Evolutionary conservation across 2,888 invertebrate genomes (phyloP).

Genomic region (Apotomis capreana): DNA sequence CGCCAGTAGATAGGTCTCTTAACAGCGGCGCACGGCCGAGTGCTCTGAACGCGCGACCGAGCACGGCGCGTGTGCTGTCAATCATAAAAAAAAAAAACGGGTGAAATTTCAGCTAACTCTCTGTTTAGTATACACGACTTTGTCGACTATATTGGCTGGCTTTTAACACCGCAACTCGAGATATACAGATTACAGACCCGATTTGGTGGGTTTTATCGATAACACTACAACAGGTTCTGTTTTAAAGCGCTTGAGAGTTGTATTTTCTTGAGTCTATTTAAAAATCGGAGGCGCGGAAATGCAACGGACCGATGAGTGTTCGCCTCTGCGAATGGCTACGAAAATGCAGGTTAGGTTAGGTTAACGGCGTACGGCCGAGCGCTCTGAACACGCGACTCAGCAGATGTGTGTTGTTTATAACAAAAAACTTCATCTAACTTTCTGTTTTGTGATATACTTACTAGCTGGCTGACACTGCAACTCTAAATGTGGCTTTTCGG

Average conservation of each 20-base stretch:
- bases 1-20: constrained; percentile 70
- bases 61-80: constrained; percentile 80
- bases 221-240: neutral
- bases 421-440: constrained; percentile 74
- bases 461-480: constrained; percentile 50
- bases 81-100: constrained; percentile 79
- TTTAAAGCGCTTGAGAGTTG: no score
- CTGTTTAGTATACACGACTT: constrained; percentile 66
- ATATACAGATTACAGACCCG: constrained; percentile 43
- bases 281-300: no score
- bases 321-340: neutral
- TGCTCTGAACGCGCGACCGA: constrained; percentile 78
- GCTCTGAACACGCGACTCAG: constrained; percentile 77
- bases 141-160: constrained; percentile 52
- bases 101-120: constrained; percentile 71
- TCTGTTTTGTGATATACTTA: constrained; percentile 66
- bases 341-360: no score
- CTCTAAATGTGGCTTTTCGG: constrained; percentile 50
- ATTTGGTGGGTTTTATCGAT: constrained; percentile 19
- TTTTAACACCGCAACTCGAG: constrained; percentile 52
- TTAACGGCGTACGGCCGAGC: constrained; percentile 70
- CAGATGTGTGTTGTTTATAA: constrained; percentile 82
- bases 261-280: no score
- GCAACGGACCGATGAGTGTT: no score
- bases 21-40: constrained; percentile 72